Base-by-base conservation (phyloP, 2,113 vertebrate species). In the Gambusia affinis region DNA sequence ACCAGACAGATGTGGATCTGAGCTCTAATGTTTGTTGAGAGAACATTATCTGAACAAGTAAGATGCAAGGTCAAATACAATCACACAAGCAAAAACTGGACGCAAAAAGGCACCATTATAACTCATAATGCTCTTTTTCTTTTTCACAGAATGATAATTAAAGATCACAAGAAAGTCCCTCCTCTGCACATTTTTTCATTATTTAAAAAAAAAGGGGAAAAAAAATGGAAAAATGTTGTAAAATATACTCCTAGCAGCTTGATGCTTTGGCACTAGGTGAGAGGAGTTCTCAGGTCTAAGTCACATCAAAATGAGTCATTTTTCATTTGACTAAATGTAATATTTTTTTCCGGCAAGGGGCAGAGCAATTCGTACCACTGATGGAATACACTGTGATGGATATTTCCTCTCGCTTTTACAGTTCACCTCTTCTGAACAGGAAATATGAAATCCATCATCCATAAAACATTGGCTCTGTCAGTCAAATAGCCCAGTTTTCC, bases 391-490 rank as follows among this genome's bases (percentile, higher is more conserved):
- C 27, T 28, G n/a, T 75, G 39, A 60, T 51, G 28, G 31, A 66
- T 70, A 63, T 39, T n/a, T 64, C 39, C 33, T 22, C 30, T 61
- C 29, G 64, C 61, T 77, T 66, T 64, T 19, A 70, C 33, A 72
- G 30, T 60, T 67, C 61, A 65, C 33, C 68, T 78, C 37, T 35
- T 31, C 30, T 47, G 62, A 76, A 75, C 81, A 75, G 35, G 31
- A 83, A 60, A 51, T 37, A 79, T 54, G 42, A 75, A 42, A 44
- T 67, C 63, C 67, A 7, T 70, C 68, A 84, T 87, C 69, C 57
- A 84, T 85, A 83, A 89, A 88, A 90, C 83, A 88, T 86, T 78
- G 82, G 66, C 37, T n/a, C 73, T 82, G 82, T 85, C 90, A 87
- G 80, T 87, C 85, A 87, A 75, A 85, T 64, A 2, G 66, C 47